Base-by-base conservation (phyloP, 2,888 invertebrate genomes). In the Pseudococcus longispinus region DNA sequence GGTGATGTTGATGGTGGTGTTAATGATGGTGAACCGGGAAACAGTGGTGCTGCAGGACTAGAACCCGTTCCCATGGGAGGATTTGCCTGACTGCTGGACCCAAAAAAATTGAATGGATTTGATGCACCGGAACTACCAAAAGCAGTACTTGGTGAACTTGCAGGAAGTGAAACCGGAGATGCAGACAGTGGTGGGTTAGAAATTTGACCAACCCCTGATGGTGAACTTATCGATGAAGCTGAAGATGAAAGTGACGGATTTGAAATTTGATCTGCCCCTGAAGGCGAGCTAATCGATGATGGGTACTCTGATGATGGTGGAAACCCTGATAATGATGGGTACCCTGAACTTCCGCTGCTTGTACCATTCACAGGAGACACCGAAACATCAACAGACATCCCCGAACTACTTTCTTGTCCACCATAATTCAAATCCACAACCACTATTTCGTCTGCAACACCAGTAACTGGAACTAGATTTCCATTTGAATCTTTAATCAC, bases 381-480 rank as follows among this genome's bases (percentile, higher is more conserved):
- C 8, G 77, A 80, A 42, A 80, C 42, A 80, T 80, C 77, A 29
- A 80, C 42, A 11, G 77, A 26, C 70, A 70, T 70, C 2, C 70
- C 70, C 0, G 70, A 70, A 29, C 29, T 29, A 29, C 29, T 70
- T 29, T 6, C 29, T 70, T 29, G 20, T 2, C 77, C 77, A 9
- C 77, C 77, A 80, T 80, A 80, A 42, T 80, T 80, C 42, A 80
- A 42, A 80, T 80, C 77, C 42, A 80, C 77, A 6, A 80, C 42
- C 11, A 42, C 77, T 2, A 80, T 42, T 80, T 37, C 42, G 4
- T 80, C 77, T 0, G 77, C 77, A 37, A 80, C 77, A 13, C 77
- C 77, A 1, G 77, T 80, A 11, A 80, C 77, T 5, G 77, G 77
- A 8, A 80, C 42, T 6, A 80, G 20, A 80, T 80, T 80, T 32